Conservation (phyloP, 2,888 invertebrate species). For the Diadegma fenestrale region DNA sequence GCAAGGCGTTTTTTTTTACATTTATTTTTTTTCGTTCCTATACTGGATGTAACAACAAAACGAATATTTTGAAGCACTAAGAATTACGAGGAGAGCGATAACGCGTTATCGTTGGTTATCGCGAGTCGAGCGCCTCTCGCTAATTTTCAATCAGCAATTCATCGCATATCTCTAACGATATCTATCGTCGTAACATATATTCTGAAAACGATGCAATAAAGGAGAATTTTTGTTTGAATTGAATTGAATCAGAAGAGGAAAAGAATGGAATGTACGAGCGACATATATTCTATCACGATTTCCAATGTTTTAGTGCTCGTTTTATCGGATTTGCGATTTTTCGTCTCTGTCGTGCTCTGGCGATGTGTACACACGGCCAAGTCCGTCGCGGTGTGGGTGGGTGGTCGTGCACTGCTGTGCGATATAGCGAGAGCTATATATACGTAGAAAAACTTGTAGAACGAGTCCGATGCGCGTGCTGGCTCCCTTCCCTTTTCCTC, state of each 20-base stretch:
- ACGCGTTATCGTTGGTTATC: conserved; percentile 28
- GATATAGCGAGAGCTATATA: conserved; percentile 29
- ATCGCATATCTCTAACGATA: conserved; percentile 39
- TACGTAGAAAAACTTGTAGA: conserved; percentile 30
- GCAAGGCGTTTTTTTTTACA: background rate
- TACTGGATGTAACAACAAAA: conserved; percentile 12
- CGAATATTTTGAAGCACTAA: background rate
- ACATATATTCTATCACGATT: conserved; percentile 47
- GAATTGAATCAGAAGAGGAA: conserved; percentile 14
- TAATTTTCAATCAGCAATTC: conserved; percentile 62
- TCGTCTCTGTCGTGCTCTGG: conserved; percentile 25
- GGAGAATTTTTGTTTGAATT: conserved; percentile 9
- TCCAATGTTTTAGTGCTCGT: conserved; percentile 49
- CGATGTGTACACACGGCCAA: conserved; percentile 18
- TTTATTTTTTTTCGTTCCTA: background rate
- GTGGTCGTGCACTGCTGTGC: conserved; percentile 53
- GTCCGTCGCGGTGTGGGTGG: conserved; percentile 38
- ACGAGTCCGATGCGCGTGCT: conserved; percentile 54
- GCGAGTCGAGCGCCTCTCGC: conserved; percentile 10
- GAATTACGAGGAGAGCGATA: background rate
- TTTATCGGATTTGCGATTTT: conserved; percentile 37
- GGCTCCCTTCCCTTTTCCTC: conserved; percentile 58
- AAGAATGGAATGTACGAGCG: conserved; percentile 32
- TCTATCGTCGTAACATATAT: conserved; percentile 30
- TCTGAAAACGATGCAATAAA: conserved; percentile 9